phyloP scores from a whole-genome alignment of 2,888 invertebrate genomes.

The Tetragonula carbonaria region DNA sequence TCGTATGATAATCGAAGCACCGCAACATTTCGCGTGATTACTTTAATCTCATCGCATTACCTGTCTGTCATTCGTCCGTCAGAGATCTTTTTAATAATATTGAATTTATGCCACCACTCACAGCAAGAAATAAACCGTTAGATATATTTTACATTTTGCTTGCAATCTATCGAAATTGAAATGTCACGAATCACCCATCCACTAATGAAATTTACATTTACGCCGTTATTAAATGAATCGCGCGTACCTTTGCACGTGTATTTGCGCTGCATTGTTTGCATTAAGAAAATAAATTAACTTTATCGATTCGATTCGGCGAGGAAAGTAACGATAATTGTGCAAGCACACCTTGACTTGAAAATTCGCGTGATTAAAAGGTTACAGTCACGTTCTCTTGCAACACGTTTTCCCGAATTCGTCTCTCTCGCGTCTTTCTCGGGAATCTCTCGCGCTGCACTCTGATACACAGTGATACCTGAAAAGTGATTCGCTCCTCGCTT shows the following conservation, averaged over 20 bases:
- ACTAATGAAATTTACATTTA: background rate
- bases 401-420: background rate
- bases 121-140: background rate
- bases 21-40: background rate
- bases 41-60: too few species aligned
- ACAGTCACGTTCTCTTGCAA: background rate
- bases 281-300: background rate
- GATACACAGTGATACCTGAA: constrained; percentile 11
- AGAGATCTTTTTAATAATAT: background rate
- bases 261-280: background rate
- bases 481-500: constrained; percentile 25
- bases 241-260: background rate
- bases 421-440: background rate
- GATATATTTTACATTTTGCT: background rate
- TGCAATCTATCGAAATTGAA: background rate
- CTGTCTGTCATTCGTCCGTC: too few species aligned
- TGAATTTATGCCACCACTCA: background rate
- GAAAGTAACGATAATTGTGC: background rate
- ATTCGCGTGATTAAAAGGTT: constrained; percentile 13
- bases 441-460: constrained; percentile 1
- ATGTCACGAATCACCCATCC: background rate
- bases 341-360: background rate
- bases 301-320: background rate
- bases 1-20: background rate
- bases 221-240: background rate